Conservation (phyloP, 64 coral and sea anemone species). For the Porites australiensis region DNA sequence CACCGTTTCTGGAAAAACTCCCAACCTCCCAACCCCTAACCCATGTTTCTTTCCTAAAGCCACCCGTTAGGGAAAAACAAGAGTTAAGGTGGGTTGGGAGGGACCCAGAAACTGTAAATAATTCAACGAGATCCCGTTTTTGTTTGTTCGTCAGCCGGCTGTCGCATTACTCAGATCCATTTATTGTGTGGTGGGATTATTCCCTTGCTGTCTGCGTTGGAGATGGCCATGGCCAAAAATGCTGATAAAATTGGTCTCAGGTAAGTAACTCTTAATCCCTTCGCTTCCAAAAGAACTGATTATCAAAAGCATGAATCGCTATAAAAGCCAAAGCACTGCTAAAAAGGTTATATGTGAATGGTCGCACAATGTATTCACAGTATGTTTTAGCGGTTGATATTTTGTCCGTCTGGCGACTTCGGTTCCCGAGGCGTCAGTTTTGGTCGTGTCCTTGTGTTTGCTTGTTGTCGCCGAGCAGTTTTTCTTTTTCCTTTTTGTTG, state of each 20-base stretch:
- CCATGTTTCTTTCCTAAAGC: too few relatives aligned
- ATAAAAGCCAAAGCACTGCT: neutral
- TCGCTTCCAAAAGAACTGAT: too few relatives aligned
- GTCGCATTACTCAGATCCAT: constrained; percentile 74
- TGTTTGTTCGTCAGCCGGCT: constrained; percentile 53
- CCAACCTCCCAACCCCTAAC: too few relatives aligned
- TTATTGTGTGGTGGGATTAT: constrained; percentile 85
- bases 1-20: too few relatives aligned
- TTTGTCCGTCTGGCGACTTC: too few relatives aligned
- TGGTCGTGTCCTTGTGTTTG: neutral
- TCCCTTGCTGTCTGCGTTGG: constrained; percentile 68
- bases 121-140: too few relatives aligned
- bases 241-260: constrained; percentile 74
- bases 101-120: too few relatives aligned
- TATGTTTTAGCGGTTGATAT: too few relatives aligned
- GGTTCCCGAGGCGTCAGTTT: too few relatives aligned
- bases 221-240: constrained; percentile 63
- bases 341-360: neutral
- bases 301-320: neutral
- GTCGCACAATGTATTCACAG: too few relatives aligned
- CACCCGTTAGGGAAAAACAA: too few relatives aligned
- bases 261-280: constrained; percentile 21
- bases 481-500: neutral
- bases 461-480: neutral
- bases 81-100: too few relatives aligned